phyloP scores from a whole-genome alignment of 2,113 vertebrate genomes.

The Gallinago media region DNA sequence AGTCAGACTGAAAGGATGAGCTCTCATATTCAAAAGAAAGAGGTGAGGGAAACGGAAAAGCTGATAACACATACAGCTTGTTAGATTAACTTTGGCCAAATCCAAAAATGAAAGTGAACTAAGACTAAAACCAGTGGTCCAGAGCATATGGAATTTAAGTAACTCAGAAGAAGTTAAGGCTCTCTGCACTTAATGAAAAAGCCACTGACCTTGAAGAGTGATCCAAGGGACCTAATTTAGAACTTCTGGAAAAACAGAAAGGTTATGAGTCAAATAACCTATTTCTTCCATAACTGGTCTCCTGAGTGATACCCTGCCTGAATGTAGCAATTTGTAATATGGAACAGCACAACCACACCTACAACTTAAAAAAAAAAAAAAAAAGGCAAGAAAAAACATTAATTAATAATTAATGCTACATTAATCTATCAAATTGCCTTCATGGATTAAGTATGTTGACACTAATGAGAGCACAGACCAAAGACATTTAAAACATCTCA shows the following conservation, averaged over 20 bases:
- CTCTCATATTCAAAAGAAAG: background rate
- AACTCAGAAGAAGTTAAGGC: slow-evolving; percentile 33
- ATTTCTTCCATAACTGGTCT: background rate
- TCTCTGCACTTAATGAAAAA: slow-evolving; percentile 65
- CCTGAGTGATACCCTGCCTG: background rate
- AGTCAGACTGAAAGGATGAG: slow-evolving; percentile 8
- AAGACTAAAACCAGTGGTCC: slow-evolving; percentile 21
- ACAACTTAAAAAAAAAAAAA: too few species aligned
- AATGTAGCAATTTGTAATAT: background rate
- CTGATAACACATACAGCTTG: background rate
- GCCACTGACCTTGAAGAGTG: slow-evolving; percentile 43
- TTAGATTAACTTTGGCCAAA: slow-evolving; percentile 43
- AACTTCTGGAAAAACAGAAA: slow-evolving; percentile 27
- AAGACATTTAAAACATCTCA: too few species aligned
- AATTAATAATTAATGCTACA: too few species aligned
- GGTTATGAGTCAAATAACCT: background rate
- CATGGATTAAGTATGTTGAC: too few species aligned
- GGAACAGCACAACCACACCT: background rate
- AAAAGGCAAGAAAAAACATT: too few species aligned
- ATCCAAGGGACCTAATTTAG: slow-evolving; percentile 32
- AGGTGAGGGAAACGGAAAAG: background rate
- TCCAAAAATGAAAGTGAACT: background rate
- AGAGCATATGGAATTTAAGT: background rate
- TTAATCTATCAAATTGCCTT: too few species aligned
- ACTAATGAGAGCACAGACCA: too few species aligned